A percentile compares a stretch with the other conserved stretches of the same genome.
Conservation (phyloP, 1,140 invertebrate genomes). For the Psilanteris sp. region DNA sequence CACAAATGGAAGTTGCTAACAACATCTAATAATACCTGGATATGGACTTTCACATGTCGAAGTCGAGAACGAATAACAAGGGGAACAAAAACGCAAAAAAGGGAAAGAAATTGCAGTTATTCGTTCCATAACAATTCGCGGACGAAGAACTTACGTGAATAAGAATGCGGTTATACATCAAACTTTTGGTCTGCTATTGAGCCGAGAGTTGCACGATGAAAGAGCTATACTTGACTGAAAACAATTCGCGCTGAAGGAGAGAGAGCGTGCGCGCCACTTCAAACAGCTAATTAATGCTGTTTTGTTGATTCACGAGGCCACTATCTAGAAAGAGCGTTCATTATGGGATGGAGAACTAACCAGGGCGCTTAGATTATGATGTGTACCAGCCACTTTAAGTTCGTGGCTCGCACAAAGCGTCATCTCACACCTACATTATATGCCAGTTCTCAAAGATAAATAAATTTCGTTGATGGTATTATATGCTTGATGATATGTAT, state of each 20-base stretch:
- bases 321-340: conserved; percentile 63
- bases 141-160: conserved; percentile 39
- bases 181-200: conserved; percentile 48
- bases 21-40: conserved; percentile 17
- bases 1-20: conserved; percentile 20
- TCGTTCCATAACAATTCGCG: conserved; percentile 36
- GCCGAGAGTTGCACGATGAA: conserved; percentile 38
- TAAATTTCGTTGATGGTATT: conserved; percentile 44
- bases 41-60: conserved; percentile 27
- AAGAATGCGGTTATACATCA: conserved; percentile 46
- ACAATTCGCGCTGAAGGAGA: conserved; percentile 39
- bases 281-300: conserved; percentile 65
- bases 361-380: conserved; percentile 60
- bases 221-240: conserved; percentile 55
- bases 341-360: conserved; percentile 58
- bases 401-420: conserved; percentile 54
- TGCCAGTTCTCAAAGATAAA: conserved; percentile 32
- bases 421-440: conserved; percentile 46
- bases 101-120: conserved; percentile 9
- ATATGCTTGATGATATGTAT: conserved; percentile 24
- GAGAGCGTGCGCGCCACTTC: conserved; percentile 40
- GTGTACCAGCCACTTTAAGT: conserved; percentile 64
- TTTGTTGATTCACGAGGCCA: conserved; percentile 61
- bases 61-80: conserved; percentile 6
- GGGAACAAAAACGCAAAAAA: conserved; percentile 19